Percentiles rank a stretch among this genome's conserved stretches.
phyloP scores from a whole-genome alignment of 2,797 vertebrate species.

The Ptychobarbus kaznakovi region DNA sequence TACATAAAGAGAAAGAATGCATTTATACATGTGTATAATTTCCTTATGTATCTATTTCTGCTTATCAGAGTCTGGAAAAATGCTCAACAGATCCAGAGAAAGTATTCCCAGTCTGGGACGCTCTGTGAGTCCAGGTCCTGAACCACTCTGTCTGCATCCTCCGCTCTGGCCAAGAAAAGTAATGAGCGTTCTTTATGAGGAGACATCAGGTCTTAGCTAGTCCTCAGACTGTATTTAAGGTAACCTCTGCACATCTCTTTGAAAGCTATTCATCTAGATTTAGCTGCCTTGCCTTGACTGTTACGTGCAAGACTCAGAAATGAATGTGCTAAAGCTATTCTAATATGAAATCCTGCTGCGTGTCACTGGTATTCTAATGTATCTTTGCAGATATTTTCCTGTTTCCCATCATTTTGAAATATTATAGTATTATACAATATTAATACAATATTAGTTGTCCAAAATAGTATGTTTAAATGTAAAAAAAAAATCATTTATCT shows the following conservation, averaged over 20 bases:
- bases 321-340: conserved; percentile 27
- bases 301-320: conserved; percentile 29
- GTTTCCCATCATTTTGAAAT: background rate
- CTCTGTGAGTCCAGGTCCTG: conserved; percentile 34
- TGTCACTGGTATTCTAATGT: background rate
- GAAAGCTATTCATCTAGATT: conserved; percentile 61
- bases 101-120: conserved; percentile 6
- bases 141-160: conserved; percentile 49
- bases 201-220: conserved; percentile 27
- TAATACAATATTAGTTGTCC: background rate
- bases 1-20: background rate
- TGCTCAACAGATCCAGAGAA: conserved; percentile 38
- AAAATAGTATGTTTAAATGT: background rate
- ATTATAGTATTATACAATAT: too few relatives aligned
- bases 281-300: conserved; percentile 55
- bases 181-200: conserved; percentile 36
- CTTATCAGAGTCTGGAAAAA: conserved; percentile 30
- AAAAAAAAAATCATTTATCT: too few relatives aligned
- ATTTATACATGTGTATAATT: background rate
- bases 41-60: background rate
- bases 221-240: conserved; percentile 43
- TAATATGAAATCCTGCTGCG: conserved; percentile 32
- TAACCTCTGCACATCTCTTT: conserved; percentile 44
- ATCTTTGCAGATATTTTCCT: conserved; percentile 1
- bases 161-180: conserved; percentile 36